Conservation (phyloP, 2,797 vertebrate genomes). For the Cyclopterus lumpus region DNA sequence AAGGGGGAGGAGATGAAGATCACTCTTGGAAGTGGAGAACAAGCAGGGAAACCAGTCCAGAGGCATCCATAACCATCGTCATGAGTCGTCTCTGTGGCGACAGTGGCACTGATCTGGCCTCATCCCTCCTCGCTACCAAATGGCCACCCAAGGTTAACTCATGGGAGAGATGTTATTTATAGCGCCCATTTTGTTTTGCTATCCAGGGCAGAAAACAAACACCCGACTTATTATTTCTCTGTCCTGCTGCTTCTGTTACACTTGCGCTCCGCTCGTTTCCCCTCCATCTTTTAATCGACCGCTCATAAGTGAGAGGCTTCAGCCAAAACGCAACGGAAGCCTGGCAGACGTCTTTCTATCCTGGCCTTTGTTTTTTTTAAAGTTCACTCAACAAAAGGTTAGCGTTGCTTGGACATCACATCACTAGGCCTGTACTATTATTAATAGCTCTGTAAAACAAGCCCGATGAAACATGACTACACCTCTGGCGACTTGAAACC, state of each 20-base stretch:
- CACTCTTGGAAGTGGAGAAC: not conserved
- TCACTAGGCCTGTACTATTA: slow-evolving; percentile 42
- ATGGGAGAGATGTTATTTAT: slow-evolving; percentile 62
- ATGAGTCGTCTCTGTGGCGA: slow-evolving; percentile 29
- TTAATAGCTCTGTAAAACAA: slow-evolving; percentile 77
- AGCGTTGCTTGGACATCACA: slow-evolving; percentile 40
- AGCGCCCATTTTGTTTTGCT: slow-evolving; percentile 52
- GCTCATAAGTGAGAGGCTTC: slow-evolving; percentile 29
- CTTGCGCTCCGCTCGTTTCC: not conserved
- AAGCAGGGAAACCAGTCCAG: slow-evolving; percentile 18
- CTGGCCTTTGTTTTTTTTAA: slow-evolving; percentile 29
- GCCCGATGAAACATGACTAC: slow-evolving; percentile 72
- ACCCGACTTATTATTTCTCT: slow-evolving; percentile 1
- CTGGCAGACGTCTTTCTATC: slow-evolving; percentile 50
- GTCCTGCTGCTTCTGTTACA: not conserved
- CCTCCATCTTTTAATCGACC: slow-evolving; percentile 36
- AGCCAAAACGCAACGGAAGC: slow-evolving; percentile 25
- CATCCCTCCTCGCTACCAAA: slow-evolving; percentile 50
- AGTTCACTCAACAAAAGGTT: slow-evolving; percentile 58
- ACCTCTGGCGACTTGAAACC: slow-evolving; percentile 72
- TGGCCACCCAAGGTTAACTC: slow-evolving; percentile 69
- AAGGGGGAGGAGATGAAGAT: slow-evolving; percentile 4
- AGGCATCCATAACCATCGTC: slow-evolving; percentile 40
- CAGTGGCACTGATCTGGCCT: slow-evolving; percentile 47
- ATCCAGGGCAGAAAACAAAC: slow-evolving; percentile 40